Evolutionary conservation across 2,888 invertebrate species (phyloP), one percentile per base, ranked within the genome.

Genomic region (Schrankia costaestrigalis): DNA sequence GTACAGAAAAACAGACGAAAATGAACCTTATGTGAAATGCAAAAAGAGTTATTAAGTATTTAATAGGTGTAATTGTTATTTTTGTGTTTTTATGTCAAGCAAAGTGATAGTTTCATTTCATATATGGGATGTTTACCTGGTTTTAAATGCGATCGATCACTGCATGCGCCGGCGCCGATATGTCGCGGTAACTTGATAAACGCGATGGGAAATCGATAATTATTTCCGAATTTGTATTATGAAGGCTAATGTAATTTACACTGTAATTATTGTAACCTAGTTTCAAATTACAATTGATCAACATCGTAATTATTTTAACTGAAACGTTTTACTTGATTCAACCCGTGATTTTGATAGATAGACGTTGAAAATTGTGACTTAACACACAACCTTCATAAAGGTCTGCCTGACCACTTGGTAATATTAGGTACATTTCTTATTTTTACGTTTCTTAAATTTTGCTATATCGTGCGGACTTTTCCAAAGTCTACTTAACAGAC

Each of bases 101-200:
- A 52, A 62, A 54, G 49, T 57, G 51, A 54, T 54, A 56, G 60
- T 43, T 57, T 61, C 60, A 66, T 71, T 56, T 59, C 59, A 62
- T 68, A 71, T 74, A 71, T 57, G 56, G 59, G 56, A 53, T 55
- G 55, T 66, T 69, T 69, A 68, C 69, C 65, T 68, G 65, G 45
- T 52, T 60, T 54, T 51, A 58, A 61, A 50, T 44, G 57, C 57
- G 63, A 74, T 72, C 60, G 59, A 75, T 74, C 65, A 66, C 21
- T 18, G 31, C 42, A 58, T 70, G 74, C 70, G 65, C 64, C 45
- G 63, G 63, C 74, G 71, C 63, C 60, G 62, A 54, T 46, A n/a
- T 13, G 46, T 41, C 44, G 56, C 45, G 56, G 53, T 62, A 54
- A 52, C 37, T 45, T 39, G 33, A 47, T 38, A 51, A 52, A 32